A percentile compares a stretch with the other conserved stretches of the same genome.
These are phyloP conservation scores for Caranx ignobilis DNA, from an alignment of 2,113 vertebrate genomes.

Conservation along the genomic window DNA sequence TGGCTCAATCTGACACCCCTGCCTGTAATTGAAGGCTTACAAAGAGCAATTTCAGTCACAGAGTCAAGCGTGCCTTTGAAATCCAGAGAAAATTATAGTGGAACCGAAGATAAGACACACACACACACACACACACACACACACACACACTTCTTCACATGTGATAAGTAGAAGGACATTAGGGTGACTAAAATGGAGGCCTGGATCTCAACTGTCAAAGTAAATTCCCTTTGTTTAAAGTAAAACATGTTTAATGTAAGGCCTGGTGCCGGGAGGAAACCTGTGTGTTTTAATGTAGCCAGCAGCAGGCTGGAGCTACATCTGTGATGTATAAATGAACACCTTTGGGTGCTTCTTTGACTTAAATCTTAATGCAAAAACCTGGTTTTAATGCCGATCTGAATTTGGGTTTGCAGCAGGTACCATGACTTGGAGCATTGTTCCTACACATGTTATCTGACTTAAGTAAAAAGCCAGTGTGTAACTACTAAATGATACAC, in stretches of 20 bases:
- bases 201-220: background rate
- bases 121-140: background rate
- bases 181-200: background rate
- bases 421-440: background rate
- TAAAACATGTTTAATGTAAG: background rate
- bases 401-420: background rate
- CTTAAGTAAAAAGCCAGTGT: background rate
- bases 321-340: background rate
- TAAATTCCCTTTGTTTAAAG: background rate
- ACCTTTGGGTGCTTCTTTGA: background rate
- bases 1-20: conserved; percentile 36
- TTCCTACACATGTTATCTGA: background rate
- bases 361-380: background rate
- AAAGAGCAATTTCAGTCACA: conserved; percentile 50
- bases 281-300: background rate
- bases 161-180: background rate
- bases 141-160: background rate
- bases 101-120: conserved; percentile 8
- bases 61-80: conserved; percentile 21
- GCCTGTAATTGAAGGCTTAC: conserved; percentile 40
- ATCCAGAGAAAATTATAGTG: conserved; percentile 47
- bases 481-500: too few species aligned
- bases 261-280: background rate
- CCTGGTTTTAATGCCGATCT: background rate
- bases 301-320: background rate